These are phyloP conservation scores for Channa maculata DNA, from an alignment of 2,113 vertebrate species.

Conservation along the genomic window DNA sequence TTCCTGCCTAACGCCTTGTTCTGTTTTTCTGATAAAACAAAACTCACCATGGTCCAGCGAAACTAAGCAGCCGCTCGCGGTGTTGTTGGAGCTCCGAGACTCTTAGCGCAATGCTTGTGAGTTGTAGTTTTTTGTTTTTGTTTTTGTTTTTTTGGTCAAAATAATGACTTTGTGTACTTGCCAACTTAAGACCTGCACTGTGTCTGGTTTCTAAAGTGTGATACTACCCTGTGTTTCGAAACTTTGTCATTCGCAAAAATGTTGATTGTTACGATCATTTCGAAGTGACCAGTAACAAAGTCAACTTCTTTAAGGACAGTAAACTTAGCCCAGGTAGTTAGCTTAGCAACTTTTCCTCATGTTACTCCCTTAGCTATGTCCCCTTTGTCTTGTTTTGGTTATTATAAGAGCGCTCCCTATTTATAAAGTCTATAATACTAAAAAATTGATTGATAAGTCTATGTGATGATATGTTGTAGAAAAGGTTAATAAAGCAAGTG, in stretches of 20 bases:
- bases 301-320: background rate
- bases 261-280: too few relatives aligned
- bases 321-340: conserved; percentile 30
- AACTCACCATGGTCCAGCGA: conserved; percentile 45
- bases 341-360: conserved; percentile 68
- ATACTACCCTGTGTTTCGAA: conserved; percentile 20
- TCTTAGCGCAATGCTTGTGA: conserved; percentile 68
- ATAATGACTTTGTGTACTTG: conserved; percentile 29
- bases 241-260: background rate
- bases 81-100: conserved; percentile 17
- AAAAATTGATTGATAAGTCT: background rate
- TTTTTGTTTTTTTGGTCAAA: conserved; percentile 12
- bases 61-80: conserved; percentile 36
- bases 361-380: conserved; percentile 14
- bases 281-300: background rate
- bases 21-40: conserved; percentile 28
- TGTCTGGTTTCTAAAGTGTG: background rate
- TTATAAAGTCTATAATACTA: background rate
- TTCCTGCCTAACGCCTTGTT: conserved; percentile 30
- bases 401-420: background rate
- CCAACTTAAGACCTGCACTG: conserved; percentile 18
- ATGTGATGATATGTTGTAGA: background rate
- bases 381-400: conserved; percentile 37
- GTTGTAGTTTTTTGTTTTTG: conserved; percentile 25
- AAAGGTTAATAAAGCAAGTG: background rate